Evolutionary conservation across 1,140 invertebrate genomes (phyloP).

Genomic region (Drosophila malerkotliana): DNA sequence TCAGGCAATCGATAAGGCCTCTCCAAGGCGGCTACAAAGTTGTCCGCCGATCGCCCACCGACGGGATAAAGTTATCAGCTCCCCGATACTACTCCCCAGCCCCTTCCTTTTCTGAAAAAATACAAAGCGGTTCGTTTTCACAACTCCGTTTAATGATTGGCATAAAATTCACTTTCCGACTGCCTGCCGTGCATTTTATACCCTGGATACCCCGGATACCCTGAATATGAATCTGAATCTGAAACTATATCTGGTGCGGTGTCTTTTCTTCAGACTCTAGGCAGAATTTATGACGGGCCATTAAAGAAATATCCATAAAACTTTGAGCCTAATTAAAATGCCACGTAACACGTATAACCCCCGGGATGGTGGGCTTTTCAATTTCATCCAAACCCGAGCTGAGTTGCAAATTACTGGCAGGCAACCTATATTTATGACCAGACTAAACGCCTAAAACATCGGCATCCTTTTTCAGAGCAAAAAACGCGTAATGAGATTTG

Average conservation of each 20-base stretch:
- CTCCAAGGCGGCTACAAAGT: conserved; percentile 54
- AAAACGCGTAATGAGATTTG: conserved; percentile 74
- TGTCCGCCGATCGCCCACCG: conserved; percentile 26
- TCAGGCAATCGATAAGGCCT: conserved; percentile 71
- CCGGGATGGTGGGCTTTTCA: conserved; percentile 53
- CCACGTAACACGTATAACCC: conserved; percentile 40
- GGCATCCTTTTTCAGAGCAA: conserved; percentile 64
- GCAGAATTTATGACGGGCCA: conserved; percentile 64
- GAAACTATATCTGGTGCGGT: background rate
- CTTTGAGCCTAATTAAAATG: conserved; percentile 75
- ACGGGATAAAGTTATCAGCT: conserved; percentile 71
- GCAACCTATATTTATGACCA: conserved; percentile 68
- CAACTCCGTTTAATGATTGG: conserved; percentile 70
- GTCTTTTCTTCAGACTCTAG: conserved; percentile 21
- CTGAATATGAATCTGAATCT: conserved; percentile 4
- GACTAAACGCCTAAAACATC: conserved; percentile 28
- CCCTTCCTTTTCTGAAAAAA: background rate
- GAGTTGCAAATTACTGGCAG: conserved; percentile 59
- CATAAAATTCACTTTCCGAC: conserved; percentile 77
- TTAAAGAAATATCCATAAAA: conserved; percentile 76
- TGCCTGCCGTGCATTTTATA: conserved; percentile 69
- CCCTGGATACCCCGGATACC: conserved; percentile 2
- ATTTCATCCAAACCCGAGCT: conserved; percentile 36
- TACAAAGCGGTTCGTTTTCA: conserved; percentile 64
- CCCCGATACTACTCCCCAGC: background rate